phyloP scores from a whole-genome alignment of 2,888 invertebrate species.

The Crematogaster levior region DNA sequence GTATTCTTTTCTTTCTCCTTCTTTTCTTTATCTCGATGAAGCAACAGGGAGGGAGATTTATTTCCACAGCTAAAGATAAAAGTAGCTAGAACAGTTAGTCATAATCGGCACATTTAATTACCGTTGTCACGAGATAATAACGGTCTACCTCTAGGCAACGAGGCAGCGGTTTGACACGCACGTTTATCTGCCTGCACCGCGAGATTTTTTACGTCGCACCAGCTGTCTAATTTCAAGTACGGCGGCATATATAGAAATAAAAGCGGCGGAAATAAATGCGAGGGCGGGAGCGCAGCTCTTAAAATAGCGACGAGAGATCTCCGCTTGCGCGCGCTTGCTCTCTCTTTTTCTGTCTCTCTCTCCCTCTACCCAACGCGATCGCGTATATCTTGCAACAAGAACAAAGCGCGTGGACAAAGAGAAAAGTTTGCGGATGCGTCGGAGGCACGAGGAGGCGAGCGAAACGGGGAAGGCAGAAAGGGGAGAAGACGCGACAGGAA shows the following conservation, averaged over 20 bases:
- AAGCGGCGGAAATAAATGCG: constrained; percentile 64
- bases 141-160: background rate
- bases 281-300: constrained; percentile 65
- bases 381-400: constrained; percentile 61
- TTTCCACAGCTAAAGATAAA: background rate
- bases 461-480: constrained; percentile 5
- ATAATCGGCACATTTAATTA: constrained; percentile 20
- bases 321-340: constrained; percentile 25
- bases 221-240: constrained; percentile 45
- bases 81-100: background rate
- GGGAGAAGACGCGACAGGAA: background rate
- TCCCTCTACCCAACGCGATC: constrained; percentile 37
- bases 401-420: constrained; percentile 60
- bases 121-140: background rate
- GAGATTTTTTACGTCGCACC: constrained; percentile 21
- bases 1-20: background rate
- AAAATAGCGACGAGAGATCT: constrained; percentile 67
- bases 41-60: background rate
- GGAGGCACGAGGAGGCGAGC: constrained; percentile 25
- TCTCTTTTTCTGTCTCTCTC: background rate
- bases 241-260: constrained; percentile 61
- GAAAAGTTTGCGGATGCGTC: constrained; percentile 47
- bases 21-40: background rate
- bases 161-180: background rate
- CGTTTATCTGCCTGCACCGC: background rate